Conservation (phyloP, 1,140 invertebrate genomes). For the Lanistes nyassanus region DNA sequence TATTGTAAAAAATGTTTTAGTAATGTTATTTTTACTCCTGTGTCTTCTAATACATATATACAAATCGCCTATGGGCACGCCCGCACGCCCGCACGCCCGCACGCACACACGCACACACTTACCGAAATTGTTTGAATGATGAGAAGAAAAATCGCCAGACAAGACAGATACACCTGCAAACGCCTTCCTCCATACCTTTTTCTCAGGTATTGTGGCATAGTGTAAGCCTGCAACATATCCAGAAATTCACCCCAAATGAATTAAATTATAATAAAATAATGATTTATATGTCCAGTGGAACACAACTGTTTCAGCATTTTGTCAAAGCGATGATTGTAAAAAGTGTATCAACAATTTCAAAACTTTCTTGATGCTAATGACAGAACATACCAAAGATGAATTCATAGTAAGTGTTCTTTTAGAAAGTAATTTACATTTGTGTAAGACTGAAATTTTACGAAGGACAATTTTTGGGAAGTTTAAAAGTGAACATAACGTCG, state of each 20-base stretch:
- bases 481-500: too few species aligned
- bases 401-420: not conserved
- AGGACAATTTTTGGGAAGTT: not conserved
- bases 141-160: conserved; percentile 61
- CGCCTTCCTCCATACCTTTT: conserved; percentile 72
- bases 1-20: too few species aligned
- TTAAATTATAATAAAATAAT: too few species aligned
- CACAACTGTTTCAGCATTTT: too few species aligned
- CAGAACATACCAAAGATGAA: too few species aligned
- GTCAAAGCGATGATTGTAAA: too few species aligned
- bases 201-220: conserved; percentile 72
- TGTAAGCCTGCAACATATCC: conserved; percentile 70
- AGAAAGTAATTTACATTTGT: not conserved
- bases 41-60: not conserved
- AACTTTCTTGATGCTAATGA: too few species aligned
- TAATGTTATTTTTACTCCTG: not conserved
- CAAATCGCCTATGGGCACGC: not conserved
- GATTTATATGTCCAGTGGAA: too few species aligned
- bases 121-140: conserved; percentile 33
- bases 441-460: not conserved
- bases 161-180: conserved; percentile 70
- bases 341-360: too few species aligned
- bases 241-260: not conserved
- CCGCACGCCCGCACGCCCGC: too few species aligned
- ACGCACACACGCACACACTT: not conserved